Conservation (phyloP, 2,113 vertebrate species). For the Noturus placidus region DNA sequence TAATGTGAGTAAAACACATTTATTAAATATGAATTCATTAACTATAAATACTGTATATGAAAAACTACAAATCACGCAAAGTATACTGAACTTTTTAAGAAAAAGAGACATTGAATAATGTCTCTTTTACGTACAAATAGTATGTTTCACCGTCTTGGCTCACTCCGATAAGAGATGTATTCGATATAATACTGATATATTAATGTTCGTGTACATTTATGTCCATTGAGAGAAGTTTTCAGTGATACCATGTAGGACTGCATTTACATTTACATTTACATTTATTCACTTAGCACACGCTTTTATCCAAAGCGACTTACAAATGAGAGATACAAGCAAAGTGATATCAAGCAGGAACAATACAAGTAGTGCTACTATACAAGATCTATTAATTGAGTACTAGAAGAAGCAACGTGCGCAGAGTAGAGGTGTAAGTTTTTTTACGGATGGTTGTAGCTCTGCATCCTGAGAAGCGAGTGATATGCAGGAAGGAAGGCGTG, state of each 20-base stretch:
- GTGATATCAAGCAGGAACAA: too few species aligned
- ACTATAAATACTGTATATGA: not conserved
- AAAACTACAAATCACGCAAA: not conserved
- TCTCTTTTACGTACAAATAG: not conserved
- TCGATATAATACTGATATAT: not conserved
- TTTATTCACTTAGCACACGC: too few species aligned
- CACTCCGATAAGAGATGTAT: not conserved
- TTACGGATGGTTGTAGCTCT: not conserved
- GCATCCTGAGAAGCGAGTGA: not conserved
- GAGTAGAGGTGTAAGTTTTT: too few species aligned
- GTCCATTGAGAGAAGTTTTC: not conserved
- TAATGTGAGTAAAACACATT: too few species aligned
- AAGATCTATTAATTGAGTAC: too few species aligned
- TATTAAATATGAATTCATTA: not conserved
- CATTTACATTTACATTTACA: too few species aligned
- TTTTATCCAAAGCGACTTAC: too few species aligned
- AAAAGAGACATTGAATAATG: not conserved
- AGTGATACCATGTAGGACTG: not conserved
- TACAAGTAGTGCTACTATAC: too few species aligned
- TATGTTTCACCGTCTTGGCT: not conserved
- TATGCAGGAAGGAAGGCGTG: slow-evolving; percentile 35
- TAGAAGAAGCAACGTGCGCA: too few species aligned
- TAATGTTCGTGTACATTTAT: not conserved
- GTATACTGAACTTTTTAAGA: not conserved
- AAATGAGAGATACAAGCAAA: too few species aligned